Evolutionary conservation across 2,888 invertebrate species (phyloP).

Genomic region (Pseudoips prasinana): DNA sequence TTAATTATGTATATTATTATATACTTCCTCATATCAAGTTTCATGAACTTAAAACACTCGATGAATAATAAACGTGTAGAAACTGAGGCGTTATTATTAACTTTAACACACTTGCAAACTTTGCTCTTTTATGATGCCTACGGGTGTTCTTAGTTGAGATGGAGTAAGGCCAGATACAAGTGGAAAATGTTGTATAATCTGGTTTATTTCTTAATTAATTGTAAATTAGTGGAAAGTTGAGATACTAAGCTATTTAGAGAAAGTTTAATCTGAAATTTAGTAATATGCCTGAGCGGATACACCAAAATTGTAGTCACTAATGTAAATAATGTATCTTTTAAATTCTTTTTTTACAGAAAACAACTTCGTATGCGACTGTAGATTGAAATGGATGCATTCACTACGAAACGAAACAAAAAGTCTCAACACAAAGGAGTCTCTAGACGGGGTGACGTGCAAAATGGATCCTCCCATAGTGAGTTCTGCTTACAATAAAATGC

Average conservation of each 20-base stretch:
- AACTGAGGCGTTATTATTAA: slow-evolving; percentile 61
- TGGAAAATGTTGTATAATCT: slow-evolving; percentile 44
- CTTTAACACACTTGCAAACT: slow-evolving; percentile 63
- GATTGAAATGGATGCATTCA: slow-evolving; percentile 89
- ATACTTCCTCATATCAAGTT: slow-evolving; percentile 51
- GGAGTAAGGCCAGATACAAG: slow-evolving; percentile 37
- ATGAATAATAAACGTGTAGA: slow-evolving; percentile 68
- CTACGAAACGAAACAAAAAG: slow-evolving; percentile 89
- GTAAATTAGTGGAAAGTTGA: slow-evolving; percentile 26
- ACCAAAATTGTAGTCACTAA: too few species aligned
- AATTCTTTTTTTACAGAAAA: slow-evolving; percentile 84
- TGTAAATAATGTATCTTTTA: slow-evolving; percentile 6
- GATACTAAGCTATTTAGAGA: too few species aligned
- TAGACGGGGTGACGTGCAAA: slow-evolving; percentile 88
- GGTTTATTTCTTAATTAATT: slow-evolving; percentile 37
- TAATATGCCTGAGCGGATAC: too few species aligned
- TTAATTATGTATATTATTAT: slow-evolving; percentile 37
- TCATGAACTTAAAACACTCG: slow-evolving; percentile 65
- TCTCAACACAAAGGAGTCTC: slow-evolving; percentile 84
- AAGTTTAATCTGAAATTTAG: too few species aligned
- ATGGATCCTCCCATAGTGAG: slow-evolving; percentile 80
- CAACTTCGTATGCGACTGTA: slow-evolving; percentile 91
- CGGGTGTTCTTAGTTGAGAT: slow-evolving; percentile 53
- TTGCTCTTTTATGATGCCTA: slow-evolving; percentile 64
- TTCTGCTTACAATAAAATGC: slow-evolving; percentile 74